Evolutionary conservation across 2,888 invertebrate genomes (phyloP), one percentile per base, ranked within the genome.

Genomic region (Neoscelio sp.): DNA sequence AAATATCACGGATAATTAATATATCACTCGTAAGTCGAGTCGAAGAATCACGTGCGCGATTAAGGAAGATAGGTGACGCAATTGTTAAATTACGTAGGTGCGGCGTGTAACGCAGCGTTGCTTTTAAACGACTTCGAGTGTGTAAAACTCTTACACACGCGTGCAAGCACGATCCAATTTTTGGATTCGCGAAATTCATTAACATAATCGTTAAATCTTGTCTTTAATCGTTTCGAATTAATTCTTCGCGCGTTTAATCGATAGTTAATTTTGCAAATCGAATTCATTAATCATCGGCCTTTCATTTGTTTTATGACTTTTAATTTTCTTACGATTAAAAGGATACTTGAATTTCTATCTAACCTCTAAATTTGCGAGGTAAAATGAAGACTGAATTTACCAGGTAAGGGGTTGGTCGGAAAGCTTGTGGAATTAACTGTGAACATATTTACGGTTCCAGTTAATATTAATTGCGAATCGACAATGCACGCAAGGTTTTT

Each of bases 81-180:
- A 67, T 73, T 60, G 65, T 67, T 67, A 60, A 54, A 78, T 18
- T 73, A 73, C 78, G 71, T 71, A 78, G 78, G 71, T 78, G 78
- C 71, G 71, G 78, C 67, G n/a, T 38, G 58, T n/a, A 56, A 10
- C 35, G 58, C 58, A 33, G 13, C 46, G 13, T 18, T 35, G 60
- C 38, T 33, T 48, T 58, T 50, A 52, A 76, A 62, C 50, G 44
- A 52, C 76, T 52, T 70, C 60, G 77, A 50, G 52, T 77, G 58
- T 52, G 38, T 26, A 33, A 15, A 7, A 42, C 46, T 60, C 58
- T n/a, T n/a, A n/a, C 10, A 33, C 10, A 33, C 8, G 10, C n/a
- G 33, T 3, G 44, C 50, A 65, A 42, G 20, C 35, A 54, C 23
- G 68, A 54, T 44, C 68, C 56, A 60, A 62, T 76, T 76, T 68